phyloP scores from a whole-genome alignment of 2,888 invertebrate species.

The Bugula neritina region DNA sequence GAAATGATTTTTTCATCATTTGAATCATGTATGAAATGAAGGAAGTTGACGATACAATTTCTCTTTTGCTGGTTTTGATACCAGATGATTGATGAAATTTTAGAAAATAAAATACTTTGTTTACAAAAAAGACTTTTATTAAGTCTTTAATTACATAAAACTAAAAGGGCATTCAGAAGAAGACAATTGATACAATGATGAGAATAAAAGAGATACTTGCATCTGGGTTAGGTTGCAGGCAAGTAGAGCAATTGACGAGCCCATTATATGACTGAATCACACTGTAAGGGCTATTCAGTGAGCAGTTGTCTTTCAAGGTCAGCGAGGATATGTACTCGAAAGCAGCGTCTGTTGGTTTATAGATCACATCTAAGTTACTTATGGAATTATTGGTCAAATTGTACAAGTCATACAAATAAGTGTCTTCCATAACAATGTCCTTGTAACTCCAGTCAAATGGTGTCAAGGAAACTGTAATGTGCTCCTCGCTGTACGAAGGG shows the following conservation, averaged over 20 bases:
- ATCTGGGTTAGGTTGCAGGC: background rate
- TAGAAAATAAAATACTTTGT: too few relatives aligned
- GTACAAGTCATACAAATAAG: background rate
- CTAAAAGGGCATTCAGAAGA: too few relatives aligned
- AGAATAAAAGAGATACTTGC: too few relatives aligned
- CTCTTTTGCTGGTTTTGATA: too few relatives aligned
- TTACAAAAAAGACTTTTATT: too few relatives aligned
- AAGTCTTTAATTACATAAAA: too few relatives aligned
- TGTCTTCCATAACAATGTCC: background rate
- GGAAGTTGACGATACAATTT: too few relatives aligned
- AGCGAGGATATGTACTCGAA: background rate
- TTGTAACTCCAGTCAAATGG: slow-evolving; percentile 17
- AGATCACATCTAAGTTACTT: background rate
- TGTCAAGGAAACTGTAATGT: background rate
- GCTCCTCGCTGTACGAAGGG: background rate
- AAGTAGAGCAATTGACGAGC: background rate
- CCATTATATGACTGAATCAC: background rate
- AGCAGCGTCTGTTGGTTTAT: background rate
- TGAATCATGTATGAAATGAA: too few relatives aligned
- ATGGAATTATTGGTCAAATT: background rate
- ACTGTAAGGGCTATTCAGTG: background rate
- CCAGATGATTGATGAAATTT: too few relatives aligned
- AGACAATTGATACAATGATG: too few relatives aligned
- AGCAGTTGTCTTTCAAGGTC: background rate
- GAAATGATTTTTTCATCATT: too few relatives aligned